Base-by-base conservation (phyloP, 2,888 invertebrate genomes). In the Ochropleura leucogaster region DNA sequence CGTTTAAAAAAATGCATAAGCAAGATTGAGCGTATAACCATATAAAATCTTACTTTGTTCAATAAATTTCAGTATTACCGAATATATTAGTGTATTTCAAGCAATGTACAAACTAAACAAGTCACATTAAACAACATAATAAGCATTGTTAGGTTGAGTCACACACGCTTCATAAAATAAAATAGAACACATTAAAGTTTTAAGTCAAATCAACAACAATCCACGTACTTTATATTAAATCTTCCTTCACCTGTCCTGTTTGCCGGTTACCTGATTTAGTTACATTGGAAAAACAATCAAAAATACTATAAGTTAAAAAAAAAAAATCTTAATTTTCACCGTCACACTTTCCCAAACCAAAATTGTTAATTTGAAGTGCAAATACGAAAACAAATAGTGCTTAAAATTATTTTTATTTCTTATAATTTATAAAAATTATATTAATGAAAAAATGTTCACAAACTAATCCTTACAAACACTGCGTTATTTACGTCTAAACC, bases 141-240 rank as follows among this genome's bases (percentile, higher is more conserved):
- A 30, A 30, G 3, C 30, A 30, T 30, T 30, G 30, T 30, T 30
- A 30, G 3, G 30, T 30, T 30, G 30, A 30, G 30, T 30, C 30
- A 30, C 30, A 30, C 1, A 30, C 30, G 30, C 30, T 30, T 30
- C 30, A 30, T 30, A 30, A 30, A 3, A 30, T 30, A 30, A 30
- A 30, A 30, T 30, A 30, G 30, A 30, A 80, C 65, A 72, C 18
- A 44, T 70, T 68, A 9, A 49, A 64, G 9, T n/a, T 64, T 55
- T 67, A 51, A 57, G n/a, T 82, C 51, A 49, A 72, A 8, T 60
- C 62, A 49, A 40, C 16, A 53, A 80, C 57, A 67, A 67, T 64
- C 10, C 64, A 84, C 84, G 55, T 80, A 84, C 80, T 80, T 80
- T 83, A 44, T 59, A 40, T 68, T 20, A 46, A 46, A 53, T 64